Evolutionary conservation across 2,888 invertebrate species (phyloP).

Genomic region (Andrena minutula): DNA sequence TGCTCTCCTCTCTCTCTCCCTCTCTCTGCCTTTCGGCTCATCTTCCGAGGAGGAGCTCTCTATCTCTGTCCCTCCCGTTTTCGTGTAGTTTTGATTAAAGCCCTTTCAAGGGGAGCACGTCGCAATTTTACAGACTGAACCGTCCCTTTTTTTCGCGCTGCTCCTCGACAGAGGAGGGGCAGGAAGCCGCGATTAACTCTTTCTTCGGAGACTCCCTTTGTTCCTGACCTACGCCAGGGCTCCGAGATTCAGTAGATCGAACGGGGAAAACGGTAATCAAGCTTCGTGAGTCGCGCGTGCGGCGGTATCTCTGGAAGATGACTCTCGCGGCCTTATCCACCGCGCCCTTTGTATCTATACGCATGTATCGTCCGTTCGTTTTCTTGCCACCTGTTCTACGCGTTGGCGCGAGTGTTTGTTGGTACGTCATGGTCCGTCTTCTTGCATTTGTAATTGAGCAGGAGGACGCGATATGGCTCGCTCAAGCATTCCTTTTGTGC

Average conservation of each 20-base stretch:
- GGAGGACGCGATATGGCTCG: background rate
- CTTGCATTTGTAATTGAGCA: background rate
- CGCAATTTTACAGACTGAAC: slow-evolving; percentile 51
- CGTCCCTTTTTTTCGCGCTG: slow-evolving; percentile 22
- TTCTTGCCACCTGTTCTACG: background rate
- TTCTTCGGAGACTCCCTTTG: slow-evolving; percentile 59
- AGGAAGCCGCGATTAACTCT: slow-evolving; percentile 58
- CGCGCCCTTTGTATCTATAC: background rate
- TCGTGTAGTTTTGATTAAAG: slow-evolving; percentile 74
- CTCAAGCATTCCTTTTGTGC: slow-evolving; percentile 27
- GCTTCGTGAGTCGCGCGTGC: slow-evolving; percentile 30
- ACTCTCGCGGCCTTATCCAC: slow-evolving; percentile 3
- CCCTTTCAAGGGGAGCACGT: slow-evolving; percentile 55
- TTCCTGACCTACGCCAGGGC: slow-evolving; percentile 38
- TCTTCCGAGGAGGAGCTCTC: too few species aligned
- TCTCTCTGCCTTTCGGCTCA: too few species aligned
- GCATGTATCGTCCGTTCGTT: background rate
- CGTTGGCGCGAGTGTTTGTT: too few species aligned
- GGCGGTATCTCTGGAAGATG: slow-evolving; percentile 23
- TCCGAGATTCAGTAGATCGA: slow-evolving; percentile 50
- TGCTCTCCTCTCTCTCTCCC: slow-evolving; percentile 56
- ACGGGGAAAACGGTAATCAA: slow-evolving; percentile 58
- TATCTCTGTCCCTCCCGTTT: slow-evolving; percentile 37
- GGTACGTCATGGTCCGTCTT: background rate
- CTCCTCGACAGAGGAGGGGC: background rate